Conservation (phyloP, 2,888 invertebrate species). For the Harpagoxenus sublaevis region DNA sequence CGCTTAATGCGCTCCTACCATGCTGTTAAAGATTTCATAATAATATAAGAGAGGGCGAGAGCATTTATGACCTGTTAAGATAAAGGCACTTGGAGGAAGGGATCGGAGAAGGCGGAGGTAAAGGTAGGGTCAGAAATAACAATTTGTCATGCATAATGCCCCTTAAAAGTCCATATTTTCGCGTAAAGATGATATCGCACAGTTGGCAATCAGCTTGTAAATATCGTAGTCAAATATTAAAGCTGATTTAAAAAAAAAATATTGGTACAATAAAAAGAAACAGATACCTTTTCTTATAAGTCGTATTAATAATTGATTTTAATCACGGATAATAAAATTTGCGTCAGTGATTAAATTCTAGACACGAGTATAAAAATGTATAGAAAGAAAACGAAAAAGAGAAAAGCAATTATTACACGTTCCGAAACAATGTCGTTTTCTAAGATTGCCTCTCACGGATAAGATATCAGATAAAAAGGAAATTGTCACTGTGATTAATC, state of each 20-base stretch:
- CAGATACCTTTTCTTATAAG: background rate
- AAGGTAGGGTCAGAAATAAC: slow-evolving; percentile 9
- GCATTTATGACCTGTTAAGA: slow-evolving; percentile 31
- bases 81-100: background rate
- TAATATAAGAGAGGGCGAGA: background rate
- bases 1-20: slow-evolving; percentile 5
- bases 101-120: background rate
- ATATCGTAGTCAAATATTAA: background rate
- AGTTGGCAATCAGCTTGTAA: background rate
- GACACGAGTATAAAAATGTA: slow-evolving; percentile 9
- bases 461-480: slow-evolving; percentile 42
- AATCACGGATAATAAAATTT: slow-evolving; percentile 53
- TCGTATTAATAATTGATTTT: slow-evolving; percentile 58
- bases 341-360: slow-evolving; percentile 58
- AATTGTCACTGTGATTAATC: slow-evolving; percentile 58
- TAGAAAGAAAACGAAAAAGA: slow-evolving; percentile 50
- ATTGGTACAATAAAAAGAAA: background rate
- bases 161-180: slow-evolving; percentile 15
- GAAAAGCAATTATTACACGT: slow-evolving; percentile 62
- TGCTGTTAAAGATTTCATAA: slow-evolving; percentile 29
- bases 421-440: slow-evolving; percentile 49
- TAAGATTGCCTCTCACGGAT: slow-evolving; percentile 41
- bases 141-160: slow-evolving; percentile 37
- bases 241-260: background rate
- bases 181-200: background rate